Percentiles rank a stretch among this genome's conserved stretches.
phyloP scores from a whole-genome alignment of 1,140 invertebrate species.

The Physella acuta region DNA sequence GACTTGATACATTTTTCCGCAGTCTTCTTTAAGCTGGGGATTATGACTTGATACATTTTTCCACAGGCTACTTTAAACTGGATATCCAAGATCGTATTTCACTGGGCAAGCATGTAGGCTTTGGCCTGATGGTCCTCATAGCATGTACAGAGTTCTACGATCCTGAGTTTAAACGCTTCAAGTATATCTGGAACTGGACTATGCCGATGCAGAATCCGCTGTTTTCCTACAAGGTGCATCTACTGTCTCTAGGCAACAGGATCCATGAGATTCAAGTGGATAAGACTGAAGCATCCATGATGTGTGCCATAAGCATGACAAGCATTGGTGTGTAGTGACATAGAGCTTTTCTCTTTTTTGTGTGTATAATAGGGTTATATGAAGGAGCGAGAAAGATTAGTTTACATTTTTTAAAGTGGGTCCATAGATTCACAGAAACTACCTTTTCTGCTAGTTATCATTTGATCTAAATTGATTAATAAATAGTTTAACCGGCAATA shows the following conservation, averaged over 20 bases:
- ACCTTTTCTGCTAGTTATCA: too few species aligned
- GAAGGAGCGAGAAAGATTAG: too few species aligned
- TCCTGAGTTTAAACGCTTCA: slow-evolving; percentile 16
- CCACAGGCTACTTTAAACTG: slow-evolving; percentile 20
- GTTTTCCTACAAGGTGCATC: slow-evolving; percentile 16
- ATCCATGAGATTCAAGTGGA: slow-evolving; percentile 20
- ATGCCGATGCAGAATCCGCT: slow-evolving; percentile 24
- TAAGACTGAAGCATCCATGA: slow-evolving; percentile 19
- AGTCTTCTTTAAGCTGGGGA: too few species aligned
- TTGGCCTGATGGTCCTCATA: slow-evolving; percentile 25
- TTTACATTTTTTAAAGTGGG: too few species aligned
- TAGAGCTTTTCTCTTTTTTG: too few species aligned
- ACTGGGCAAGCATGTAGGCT: slow-evolving; percentile 23
- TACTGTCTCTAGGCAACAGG: slow-evolving; percentile 15
- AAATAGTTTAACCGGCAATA: too few species aligned
- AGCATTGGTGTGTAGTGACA: slow-evolving; percentile 19
- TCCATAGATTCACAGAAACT: too few species aligned
- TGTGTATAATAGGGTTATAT: too few species aligned
- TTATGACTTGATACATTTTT: neutral
- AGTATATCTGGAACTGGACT: slow-evolving; percentile 23
- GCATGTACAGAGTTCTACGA: slow-evolving; percentile 27
- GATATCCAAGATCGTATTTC: slow-evolving; percentile 25
- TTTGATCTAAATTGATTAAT: too few species aligned
- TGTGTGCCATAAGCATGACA: slow-evolving; percentile 27
- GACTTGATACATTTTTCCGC: too few species aligned